Percentiles rank a stretch among this genome's conserved stretches.
Conservation (phyloP, 2,888 invertebrate genomes). For the Thalpophila matura region DNA sequence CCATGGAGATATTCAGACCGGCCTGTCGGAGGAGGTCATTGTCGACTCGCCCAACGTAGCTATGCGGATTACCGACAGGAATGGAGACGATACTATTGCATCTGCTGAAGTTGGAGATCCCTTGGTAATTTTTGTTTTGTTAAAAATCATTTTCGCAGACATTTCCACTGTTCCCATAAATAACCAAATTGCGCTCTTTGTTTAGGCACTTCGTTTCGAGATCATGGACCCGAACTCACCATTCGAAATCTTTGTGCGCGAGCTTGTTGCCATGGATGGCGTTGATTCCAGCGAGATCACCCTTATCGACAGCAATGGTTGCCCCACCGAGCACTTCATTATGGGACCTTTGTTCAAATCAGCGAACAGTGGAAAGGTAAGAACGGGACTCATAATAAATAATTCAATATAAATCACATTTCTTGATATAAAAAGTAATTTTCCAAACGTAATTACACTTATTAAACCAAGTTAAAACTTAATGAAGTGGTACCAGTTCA, state of each 20-base stretch:
- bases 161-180: slow-evolving; percentile 2
- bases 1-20: slow-evolving; percentile 96
- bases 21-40: slow-evolving; percentile 96
- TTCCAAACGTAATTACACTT: not conserved
- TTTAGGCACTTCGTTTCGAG: slow-evolving; percentile 95
- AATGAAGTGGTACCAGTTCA: slow-evolving; percentile 33
- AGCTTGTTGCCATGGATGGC: slow-evolving; percentile 98
- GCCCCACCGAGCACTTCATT: slow-evolving; percentile 98
- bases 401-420: not conserved
- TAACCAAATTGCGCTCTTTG: slow-evolving; percentile 71
- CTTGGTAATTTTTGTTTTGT: slow-evolving; percentile 83
- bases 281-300: slow-evolving; percentile 98
- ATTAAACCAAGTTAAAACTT: slow-evolving; percentile 29
- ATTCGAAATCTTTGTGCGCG: slow-evolving; percentile 98
- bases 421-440: not conserved
- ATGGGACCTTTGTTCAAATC: slow-evolving; percentile 98
- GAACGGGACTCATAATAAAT: not conserved
- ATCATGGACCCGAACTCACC: slow-evolving; percentile 98
- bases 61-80: slow-evolving; percentile 97
- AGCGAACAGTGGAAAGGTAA: slow-evolving; percentile 94
- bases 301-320: slow-evolving; percentile 97
- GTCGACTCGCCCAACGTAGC: slow-evolving; percentile 98
- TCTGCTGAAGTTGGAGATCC: slow-evolving; percentile 98
- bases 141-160: not conserved
- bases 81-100: slow-evolving; percentile 95